phyloP scores from a whole-genome alignment of 2,113 vertebrate species.

The Thalassarche chlororhynchos region DNA sequence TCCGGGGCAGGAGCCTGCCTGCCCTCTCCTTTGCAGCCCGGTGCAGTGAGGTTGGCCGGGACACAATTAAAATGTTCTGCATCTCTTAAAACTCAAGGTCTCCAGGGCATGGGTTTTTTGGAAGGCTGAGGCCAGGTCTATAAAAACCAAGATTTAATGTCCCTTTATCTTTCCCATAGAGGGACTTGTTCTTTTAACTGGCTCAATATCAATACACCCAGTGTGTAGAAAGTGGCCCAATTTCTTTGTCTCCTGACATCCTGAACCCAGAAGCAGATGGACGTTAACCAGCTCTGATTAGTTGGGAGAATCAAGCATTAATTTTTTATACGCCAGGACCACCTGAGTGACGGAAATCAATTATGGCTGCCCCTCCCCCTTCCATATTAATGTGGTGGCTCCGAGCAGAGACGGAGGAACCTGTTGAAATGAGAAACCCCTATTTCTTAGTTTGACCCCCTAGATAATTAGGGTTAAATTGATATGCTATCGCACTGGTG shows the following conservation, averaged over 20 bases:
- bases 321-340: slow-evolving; percentile 78
- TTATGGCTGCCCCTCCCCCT: slow-evolving; percentile 66
- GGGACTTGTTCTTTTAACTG: slow-evolving; percentile 24
- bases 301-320: slow-evolving; percentile 73
- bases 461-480: slow-evolving; percentile 87
- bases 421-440: slow-evolving; percentile 84
- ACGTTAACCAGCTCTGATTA: slow-evolving; percentile 75
- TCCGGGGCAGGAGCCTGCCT: neutral
- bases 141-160: slow-evolving; percentile 43
- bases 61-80: neutral
- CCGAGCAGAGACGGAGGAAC: slow-evolving; percentile 71
- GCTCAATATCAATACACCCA: neutral
- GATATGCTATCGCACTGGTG: slow-evolving; percentile 77
- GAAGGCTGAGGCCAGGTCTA: slow-evolving; percentile 1
- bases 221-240: slow-evolving; percentile 31
- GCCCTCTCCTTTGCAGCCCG: neutral
- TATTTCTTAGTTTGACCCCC: slow-evolving; percentile 82
- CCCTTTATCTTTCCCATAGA: slow-evolving; percentile 9
- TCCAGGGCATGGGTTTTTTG: neutral
- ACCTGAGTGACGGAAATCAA: slow-evolving; percentile 80
- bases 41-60: neutral
- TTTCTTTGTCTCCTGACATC: slow-evolving; percentile 68
- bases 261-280: slow-evolving; percentile 72
- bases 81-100: neutral
- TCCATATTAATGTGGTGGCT: slow-evolving; percentile 57